A percentile compares a stretch with the other conserved stretches of the same genome.
These are phyloP conservation scores for Stenodera caucasica DNA, from an alignment of 2,888 invertebrate species.

Conservation along the genomic window DNA sequence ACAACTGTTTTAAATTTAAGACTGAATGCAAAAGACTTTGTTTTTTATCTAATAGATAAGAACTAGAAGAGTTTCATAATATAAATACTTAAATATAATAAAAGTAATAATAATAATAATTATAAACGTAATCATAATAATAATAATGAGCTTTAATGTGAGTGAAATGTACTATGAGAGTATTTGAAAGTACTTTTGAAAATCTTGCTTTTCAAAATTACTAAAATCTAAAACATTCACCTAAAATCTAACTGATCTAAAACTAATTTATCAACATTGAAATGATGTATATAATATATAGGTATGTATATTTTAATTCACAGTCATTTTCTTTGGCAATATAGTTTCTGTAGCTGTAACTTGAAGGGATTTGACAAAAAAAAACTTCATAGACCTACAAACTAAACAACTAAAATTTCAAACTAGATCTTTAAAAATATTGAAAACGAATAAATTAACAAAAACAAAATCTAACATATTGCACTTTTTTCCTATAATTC, in stretches of 20 bases:
- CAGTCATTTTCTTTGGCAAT: slow-evolving; percentile 56
- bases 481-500: slow-evolving; percentile 30
- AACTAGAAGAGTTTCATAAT: slow-evolving; percentile 26
- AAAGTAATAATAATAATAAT: slow-evolving; percentile 11
- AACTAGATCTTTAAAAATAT: slow-evolving; percentile 16
- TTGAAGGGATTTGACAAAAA: slow-evolving; percentile 9
- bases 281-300: slow-evolving; percentile 48
- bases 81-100: slow-evolving; percentile 27
- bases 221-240: slow-evolving; percentile 44
- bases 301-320: slow-evolving; percentile 52
- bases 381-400: slow-evolving; percentile 21
- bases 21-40: slow-evolving; percentile 18
- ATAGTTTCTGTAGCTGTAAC: slow-evolving; percentile 44
- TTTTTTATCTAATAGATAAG: slow-evolving; percentile 14
- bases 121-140: slow-evolving; percentile 4
- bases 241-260: slow-evolving; percentile 42
- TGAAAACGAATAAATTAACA: slow-evolving; percentile 27
- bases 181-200: slow-evolving; percentile 35
- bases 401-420: slow-evolving; percentile 17
- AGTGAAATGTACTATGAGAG: slow-evolving; percentile 35
- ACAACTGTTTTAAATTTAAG: slow-evolving; percentile 28
- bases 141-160: slow-evolving; percentile 35
- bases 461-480: slow-evolving; percentile 34
- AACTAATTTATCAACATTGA: slow-evolving; percentile 47
- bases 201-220: slow-evolving; percentile 36